Evolutionary conservation across 2,888 invertebrate genomes (phyloP).

Genomic region (Macroteleia sp.): DNA sequence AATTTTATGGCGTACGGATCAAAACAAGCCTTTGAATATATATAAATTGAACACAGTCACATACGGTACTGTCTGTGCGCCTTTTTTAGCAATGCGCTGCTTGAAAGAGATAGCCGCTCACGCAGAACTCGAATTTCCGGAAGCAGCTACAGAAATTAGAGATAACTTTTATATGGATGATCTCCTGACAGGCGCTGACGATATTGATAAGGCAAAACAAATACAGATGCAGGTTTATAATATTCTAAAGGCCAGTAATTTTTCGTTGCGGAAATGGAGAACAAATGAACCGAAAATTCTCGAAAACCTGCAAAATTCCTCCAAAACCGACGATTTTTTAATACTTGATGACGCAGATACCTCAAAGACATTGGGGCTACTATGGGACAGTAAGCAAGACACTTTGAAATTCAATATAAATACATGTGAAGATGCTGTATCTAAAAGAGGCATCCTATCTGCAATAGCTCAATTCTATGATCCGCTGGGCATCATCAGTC

Average conservation of each 20-base stretch:
- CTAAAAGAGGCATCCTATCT: slow-evolving; percentile 45
- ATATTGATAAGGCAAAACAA: neutral
- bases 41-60: slow-evolving; percentile 25
- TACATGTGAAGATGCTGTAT: neutral
- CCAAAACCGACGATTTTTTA: slow-evolving; percentile 9
- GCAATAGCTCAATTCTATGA: slow-evolving; percentile 58
- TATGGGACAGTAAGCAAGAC: slow-evolving; percentile 54
- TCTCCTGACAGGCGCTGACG: neutral
- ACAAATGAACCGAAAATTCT: neutral
- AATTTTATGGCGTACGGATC: slow-evolving; percentile 20
- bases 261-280: slow-evolving; percentile 49
- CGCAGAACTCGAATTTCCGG: neutral
- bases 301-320: neutral
- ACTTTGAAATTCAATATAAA: slow-evolving; percentile 35
- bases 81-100: slow-evolving; percentile 24
- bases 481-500: slow-evolving; percentile 47
- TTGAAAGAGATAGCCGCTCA: slow-evolving; percentile 12
- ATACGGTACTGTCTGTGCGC: slow-evolving; percentile 8
- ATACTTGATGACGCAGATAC: slow-evolving; percentile 7
- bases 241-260: slow-evolving; percentile 20
- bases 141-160: neutral
- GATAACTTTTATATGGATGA: slow-evolving; percentile 36
- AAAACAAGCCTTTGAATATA: neutral
- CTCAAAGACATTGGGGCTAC: slow-evolving; percentile 44
- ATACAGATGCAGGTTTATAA: neutral